Evolutionary conservation across 2,113 vertebrate genomes (phyloP).

Genomic region (Actenoides hombroni): DNA sequence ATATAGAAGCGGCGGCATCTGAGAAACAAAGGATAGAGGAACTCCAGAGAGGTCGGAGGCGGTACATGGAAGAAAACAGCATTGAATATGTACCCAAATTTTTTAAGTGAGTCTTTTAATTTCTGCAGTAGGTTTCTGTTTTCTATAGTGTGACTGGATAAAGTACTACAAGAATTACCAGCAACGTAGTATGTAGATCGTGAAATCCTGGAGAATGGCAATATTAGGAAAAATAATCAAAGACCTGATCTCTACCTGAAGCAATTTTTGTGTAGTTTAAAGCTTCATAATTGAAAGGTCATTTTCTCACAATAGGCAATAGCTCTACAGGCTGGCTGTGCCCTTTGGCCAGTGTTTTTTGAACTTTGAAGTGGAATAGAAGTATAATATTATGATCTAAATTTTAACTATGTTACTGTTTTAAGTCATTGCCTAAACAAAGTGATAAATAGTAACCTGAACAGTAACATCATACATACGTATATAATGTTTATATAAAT

Average conservation of each 20-base stretch:
- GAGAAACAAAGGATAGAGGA: slow-evolving; percentile 97
- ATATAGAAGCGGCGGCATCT: slow-evolving; percentile 87
- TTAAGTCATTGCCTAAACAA: background rate
- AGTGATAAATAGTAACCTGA: background rate
- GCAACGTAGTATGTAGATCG: background rate
- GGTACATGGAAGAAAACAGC: slow-evolving; percentile 91
- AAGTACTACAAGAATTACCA: background rate
- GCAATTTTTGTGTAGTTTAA: background rate
- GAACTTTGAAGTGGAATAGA: background rate
- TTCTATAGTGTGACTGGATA: background rate
- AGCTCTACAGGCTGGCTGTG: background rate
- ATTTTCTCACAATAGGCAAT: background rate
- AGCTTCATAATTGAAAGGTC: background rate
- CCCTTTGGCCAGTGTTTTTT: background rate
- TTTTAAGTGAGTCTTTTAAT: slow-evolving; percentile 87
- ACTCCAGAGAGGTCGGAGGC: slow-evolving; percentile 87
- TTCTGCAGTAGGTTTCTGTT: background rate
- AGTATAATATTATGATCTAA: background rate
- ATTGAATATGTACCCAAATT: slow-evolving; percentile 90
- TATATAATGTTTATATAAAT: background rate
- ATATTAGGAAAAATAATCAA: background rate
- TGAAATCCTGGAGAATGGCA: background rate
- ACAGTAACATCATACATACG: background rate
- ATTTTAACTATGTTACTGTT: background rate
- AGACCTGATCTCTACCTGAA: background rate